Evolutionary conservation across 2,888 invertebrate species (phyloP).

Genomic region (Oscheius sp.): DNA sequence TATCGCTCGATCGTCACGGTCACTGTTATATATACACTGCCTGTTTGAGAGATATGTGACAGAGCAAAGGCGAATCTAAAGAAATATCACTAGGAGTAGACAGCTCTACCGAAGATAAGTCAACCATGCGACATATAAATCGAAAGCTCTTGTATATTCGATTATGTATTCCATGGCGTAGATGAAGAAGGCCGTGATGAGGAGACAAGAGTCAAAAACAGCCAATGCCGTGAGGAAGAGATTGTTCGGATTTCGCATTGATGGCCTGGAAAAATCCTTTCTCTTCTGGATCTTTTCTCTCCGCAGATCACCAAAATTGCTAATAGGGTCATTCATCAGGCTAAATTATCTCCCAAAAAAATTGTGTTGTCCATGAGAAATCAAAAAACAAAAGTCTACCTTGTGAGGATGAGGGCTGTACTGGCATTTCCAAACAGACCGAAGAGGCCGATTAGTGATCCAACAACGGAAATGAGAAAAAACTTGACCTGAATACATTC

Average conservation of each 20-base stretch:
- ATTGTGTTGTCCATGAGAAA: background rate
- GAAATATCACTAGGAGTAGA: background rate
- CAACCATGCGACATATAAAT: conserved; percentile 71
- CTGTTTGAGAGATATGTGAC: conserved; percentile 67
- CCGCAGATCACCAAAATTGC: too few relatives aligned
- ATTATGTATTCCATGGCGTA: conserved; percentile 88
- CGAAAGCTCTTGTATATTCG: conserved; percentile 83
- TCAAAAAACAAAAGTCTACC: conserved; percentile 34
- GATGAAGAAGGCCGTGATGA: conserved; percentile 82
- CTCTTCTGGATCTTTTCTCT: too few relatives aligned
- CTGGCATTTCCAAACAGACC: conserved; percentile 90
- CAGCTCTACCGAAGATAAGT: conserved; percentile 53
- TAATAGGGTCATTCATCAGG: too few relatives aligned
- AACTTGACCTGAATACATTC: conserved; percentile 52
- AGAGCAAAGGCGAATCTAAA: conserved; percentile 63
- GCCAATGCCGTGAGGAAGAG: conserved; percentile 91
- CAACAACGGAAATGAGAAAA: conserved; percentile 60
- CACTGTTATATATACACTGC: conserved; percentile 64
- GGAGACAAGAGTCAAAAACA: conserved; percentile 88
- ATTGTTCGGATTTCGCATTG: conserved; percentile 95
- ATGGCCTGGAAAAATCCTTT: conserved; percentile 77
- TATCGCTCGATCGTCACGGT: conserved; percentile 67
- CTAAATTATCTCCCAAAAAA: too few relatives aligned
- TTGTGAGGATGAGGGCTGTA: conserved; percentile 86
- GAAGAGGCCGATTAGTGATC: conserved; percentile 82